Base-by-base conservation (phyloP, 2,113 vertebrate genomes). In the Paraplagusia blochii region DNA sequence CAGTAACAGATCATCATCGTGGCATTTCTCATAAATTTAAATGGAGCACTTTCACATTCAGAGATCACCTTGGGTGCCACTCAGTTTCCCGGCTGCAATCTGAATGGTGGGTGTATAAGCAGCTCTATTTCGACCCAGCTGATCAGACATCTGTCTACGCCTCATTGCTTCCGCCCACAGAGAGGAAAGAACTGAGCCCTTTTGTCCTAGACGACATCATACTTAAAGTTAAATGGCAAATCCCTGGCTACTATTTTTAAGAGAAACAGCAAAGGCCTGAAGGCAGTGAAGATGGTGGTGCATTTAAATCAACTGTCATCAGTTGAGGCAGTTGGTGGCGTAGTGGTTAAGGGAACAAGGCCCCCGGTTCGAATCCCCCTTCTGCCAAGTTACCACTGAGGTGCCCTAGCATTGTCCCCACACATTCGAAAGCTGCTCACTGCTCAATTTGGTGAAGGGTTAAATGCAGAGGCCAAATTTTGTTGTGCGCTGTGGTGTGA, bases 31-130 rank as follows among this genome's bases (percentile, higher is more conserved):
- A 49, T 57, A 11, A 19, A 62, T 63, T 51, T 55, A 39, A 48
- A 59, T 52, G 11, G 13, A 17, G 18, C n/a, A 36, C 35, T 33
- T 16, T 46, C 9, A 33, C 35, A 12, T 11, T 48, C 8, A 9
- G 34, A 61, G 52, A 51, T 70, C 15, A 47, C 67, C 53, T 53
- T 18, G 45, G 48, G 53, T 54, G 53, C 42, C 35, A 56, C 11
- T 36, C 43, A 39, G 53, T 29, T 51, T 10, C 9, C 15, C 14
- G 11, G 33, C 34, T 34, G 19, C 22, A 45, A n/a, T 54, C 43
- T 50, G n/a, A 64, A 8, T 38, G 43, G 38, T 43, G 36, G n/a
- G 7, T 38, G 49, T 4, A 51, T 35, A 45, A 53, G 16, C 43
- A 56, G 19, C 39, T 55, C 16, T 57, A 17, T 36, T 38, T 46